A percentile compares a stretch with the other conserved stretches of the same genome.
These are phyloP conservation scores for Harlomillsia oculata DNA, from an alignment of 1,140 invertebrate genomes.

Conservation along the genomic window DNA sequence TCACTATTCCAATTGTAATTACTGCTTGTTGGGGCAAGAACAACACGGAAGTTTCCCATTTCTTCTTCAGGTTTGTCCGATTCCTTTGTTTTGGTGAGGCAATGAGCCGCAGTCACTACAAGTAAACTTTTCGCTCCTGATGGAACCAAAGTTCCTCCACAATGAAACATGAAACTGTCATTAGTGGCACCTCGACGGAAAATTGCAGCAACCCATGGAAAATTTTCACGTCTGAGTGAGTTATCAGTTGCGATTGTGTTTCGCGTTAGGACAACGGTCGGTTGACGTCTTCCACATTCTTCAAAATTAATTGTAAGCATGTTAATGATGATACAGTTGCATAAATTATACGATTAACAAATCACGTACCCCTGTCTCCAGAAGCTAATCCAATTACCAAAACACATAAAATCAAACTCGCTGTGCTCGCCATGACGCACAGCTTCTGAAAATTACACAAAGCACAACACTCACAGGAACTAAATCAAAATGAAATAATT, in stretches of 20 bases:
- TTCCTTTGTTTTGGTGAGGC: conserved; percentile 2
- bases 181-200: not conserved
- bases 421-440: too few relatives aligned
- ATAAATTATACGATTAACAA: too few relatives aligned
- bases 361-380: too few relatives aligned
- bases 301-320: too few relatives aligned
- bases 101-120: conserved; percentile 16
- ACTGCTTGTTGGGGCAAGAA: conserved; percentile 10
- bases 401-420: too few relatives aligned
- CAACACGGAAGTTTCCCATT: conserved; percentile 1
- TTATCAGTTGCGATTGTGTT: not conserved
- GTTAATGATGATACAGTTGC: too few relatives aligned
- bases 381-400: too few relatives aligned
- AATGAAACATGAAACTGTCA: conserved; percentile 3
- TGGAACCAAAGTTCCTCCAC: conserved; percentile 19
- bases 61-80: not conserved
- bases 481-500: too few relatives aligned
- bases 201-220: conserved; percentile 24
- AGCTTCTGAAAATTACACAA: too few relatives aligned
- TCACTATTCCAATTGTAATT: conserved; percentile 13
- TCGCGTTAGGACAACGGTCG: not conserved
- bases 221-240: conserved; percentile 1
- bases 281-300: not conserved
- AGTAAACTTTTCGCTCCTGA: not conserved
- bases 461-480: too few relatives aligned